Evolutionary conservation across 2,888 invertebrate genomes (phyloP), one percentile per base, ranked within the genome.

Genomic region (Orthosia cruda): DNA sequence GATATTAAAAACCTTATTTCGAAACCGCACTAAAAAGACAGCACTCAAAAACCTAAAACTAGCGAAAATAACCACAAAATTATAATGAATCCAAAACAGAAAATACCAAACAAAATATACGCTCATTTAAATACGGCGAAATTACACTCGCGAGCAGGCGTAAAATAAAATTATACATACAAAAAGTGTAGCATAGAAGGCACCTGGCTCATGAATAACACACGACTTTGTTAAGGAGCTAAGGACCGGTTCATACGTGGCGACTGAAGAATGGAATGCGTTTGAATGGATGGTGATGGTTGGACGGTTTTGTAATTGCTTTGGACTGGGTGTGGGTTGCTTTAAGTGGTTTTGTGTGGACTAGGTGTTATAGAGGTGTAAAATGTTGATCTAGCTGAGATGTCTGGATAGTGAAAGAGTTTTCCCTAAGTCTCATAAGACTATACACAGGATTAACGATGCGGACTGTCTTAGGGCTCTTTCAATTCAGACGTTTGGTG

Each of bases 201-300:
- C 91, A 91, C 90, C 91, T 91, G 91, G 75, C 71, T 86, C 85
- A 86, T 89, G 86, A 89, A 88, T 89, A 89, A 87, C 83, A 77
- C 83, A 83, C 76, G 87, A 89, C 82, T 85, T 87, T 88, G 81
- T 85, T 78, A 85, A 78, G 72, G 81, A 85, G 80, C 76, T 85
- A 88, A 86, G 78, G 88, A 65, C 55, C 64, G 71, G 82, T 79
- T 68, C 75, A 85, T 77, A 83, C 58, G 49, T 63, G 67, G 71
- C 71, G 59, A 18, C n/a, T 67, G 59, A 57, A 57, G 61, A 62
- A 85, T 57, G 16, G 18, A 50, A 64, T 3, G 4, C 11, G 20
- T 71, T 47, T 71, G 16, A 74, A 61, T 61, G 15, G n/a, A 12
- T 16, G 52, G 16, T 3, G 16, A 40, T 62, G 50, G 52, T 57